Percentiles rank a stretch among this genome's conserved stretches.
These are phyloP conservation scores for Lacerta viridis DNA, from an alignment of 2,797 vertebrate species.

Conservation along the genomic window DNA sequence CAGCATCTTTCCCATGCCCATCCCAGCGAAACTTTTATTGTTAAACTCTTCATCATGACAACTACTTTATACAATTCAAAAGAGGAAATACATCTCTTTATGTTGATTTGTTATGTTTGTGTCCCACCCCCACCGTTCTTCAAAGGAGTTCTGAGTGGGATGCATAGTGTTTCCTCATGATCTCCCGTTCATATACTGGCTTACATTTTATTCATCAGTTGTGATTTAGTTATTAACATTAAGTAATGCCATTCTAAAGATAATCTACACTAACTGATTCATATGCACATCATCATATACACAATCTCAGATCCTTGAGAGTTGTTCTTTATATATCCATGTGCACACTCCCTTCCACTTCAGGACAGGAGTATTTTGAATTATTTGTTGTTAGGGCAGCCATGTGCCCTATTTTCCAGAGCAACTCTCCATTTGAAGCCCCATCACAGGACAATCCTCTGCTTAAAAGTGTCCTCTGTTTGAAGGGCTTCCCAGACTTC, in stretches of 20 bases:
- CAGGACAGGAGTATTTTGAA: background rate
- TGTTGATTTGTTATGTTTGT: background rate
- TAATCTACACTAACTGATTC: background rate
- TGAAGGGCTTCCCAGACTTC: no score
- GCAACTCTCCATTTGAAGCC: background rate
- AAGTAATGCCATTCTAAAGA: background rate
- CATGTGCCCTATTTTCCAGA: background rate
- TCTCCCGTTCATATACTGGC: background rate
- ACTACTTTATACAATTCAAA: background rate
- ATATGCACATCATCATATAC: background rate
- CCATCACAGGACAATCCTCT: no score
- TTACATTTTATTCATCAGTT: conserved; percentile 4
- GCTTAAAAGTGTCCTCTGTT: no score
- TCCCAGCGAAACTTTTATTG: background rate
- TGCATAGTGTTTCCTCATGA: background rate
- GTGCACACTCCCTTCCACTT: background rate
- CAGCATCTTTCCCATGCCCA: conserved; percentile 21
- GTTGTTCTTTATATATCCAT: background rate
- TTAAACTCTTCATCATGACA: conserved; percentile 1
- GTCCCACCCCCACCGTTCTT: background rate
- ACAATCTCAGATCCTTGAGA: no score
- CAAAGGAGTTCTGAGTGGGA: background rate
- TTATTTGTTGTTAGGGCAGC: background rate
- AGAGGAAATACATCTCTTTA: background rate
- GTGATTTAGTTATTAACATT: background rate